Percentiles rank a stretch among this genome's conserved stretches.
Conservation (phyloP, 2,797 vertebrate genomes). For the Brachymystax lenok region DNA sequence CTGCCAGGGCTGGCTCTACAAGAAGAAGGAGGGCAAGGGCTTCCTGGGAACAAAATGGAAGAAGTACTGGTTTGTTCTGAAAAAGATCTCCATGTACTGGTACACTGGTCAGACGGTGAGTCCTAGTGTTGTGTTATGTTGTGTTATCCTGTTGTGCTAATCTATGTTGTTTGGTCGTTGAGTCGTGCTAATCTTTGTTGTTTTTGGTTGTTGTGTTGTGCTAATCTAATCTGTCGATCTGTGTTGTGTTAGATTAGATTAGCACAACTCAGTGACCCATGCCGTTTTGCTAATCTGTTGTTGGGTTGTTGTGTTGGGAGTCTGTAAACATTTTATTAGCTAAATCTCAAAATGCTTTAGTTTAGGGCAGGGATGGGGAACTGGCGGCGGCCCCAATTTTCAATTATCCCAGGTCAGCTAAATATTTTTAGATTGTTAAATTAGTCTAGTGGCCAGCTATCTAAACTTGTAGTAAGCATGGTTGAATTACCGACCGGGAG, state of each 20-base stretch:
- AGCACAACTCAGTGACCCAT: too few species aligned
- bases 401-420: too few species aligned
- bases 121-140: slow-evolving; percentile 18
- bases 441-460: too few species aligned
- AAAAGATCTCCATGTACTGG: slow-evolving; percentile 85
- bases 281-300: not conserved
- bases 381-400: too few species aligned
- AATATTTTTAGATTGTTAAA: too few species aligned
- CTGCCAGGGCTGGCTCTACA: slow-evolving; percentile 88
- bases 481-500: too few species aligned
- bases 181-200: not conserved
- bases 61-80: slow-evolving; percentile 90
- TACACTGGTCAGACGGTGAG: slow-evolving; percentile 82
- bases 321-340: not conserved
- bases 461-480: too few species aligned
- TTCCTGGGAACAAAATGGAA: slow-evolving; percentile 89
- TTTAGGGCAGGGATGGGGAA: too few species aligned
- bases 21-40: slow-evolving; percentile 82
- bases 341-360: not conserved
- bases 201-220: too few species aligned
- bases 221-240: too few species aligned
- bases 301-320: not conserved
- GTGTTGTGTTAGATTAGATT: too few species aligned
- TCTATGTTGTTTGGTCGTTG: not conserved
- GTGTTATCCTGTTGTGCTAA: not conserved